A percentile compares a stretch with the other conserved stretches of the same genome.
These are phyloP conservation scores for Hylaeus volcanicus DNA, from an alignment of 1,140 invertebrate genomes.

Conservation along the genomic window DNA sequence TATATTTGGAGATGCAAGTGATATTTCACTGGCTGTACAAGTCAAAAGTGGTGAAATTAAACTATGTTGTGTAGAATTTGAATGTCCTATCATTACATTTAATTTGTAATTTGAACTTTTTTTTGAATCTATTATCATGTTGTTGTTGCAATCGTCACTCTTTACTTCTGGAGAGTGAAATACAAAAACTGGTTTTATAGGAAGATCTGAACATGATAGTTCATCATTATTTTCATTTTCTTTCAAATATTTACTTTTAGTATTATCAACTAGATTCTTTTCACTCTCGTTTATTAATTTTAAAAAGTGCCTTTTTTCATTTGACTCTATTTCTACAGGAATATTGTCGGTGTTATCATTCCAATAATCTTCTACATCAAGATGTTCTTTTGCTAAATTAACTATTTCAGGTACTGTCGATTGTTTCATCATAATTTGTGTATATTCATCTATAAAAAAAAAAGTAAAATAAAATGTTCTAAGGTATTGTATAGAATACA, in stretches of 20 bases:
- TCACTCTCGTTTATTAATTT: constrained; percentile 14
- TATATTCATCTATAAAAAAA: constrained; percentile 70
- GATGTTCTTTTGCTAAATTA: constrained; percentile 56
- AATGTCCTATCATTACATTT: constrained; percentile 10
- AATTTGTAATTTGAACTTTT: constrained; percentile 1
- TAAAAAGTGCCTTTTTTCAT: neutral
- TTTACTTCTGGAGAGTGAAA: neutral
- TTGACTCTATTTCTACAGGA: constrained; percentile 25
- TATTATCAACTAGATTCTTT: neutral
- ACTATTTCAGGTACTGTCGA: constrained; percentile 70
- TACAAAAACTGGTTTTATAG: neutral
- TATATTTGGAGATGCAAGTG: constrained; percentile 67
- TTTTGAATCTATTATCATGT: neutral
- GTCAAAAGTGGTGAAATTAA: constrained; percentile 71
- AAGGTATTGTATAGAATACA: neutral
- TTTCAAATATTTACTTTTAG: neutral
- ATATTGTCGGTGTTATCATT: constrained; percentile 69
- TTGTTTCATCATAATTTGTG: constrained; percentile 72
- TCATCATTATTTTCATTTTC: constrained; percentile 4
- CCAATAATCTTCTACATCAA: constrained; percentile 71
- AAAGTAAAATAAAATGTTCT: constrained; percentile 7
- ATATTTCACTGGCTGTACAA: constrained; percentile 56
- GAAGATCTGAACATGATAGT: neutral
- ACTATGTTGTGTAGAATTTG: constrained; percentile 26
- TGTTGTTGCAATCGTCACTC: neutral